Evolutionary conservation across 2,113 vertebrate genomes (phyloP), one percentile per base, ranked within the genome.

Genomic region (Dascyllus trimaculatus): DNA sequence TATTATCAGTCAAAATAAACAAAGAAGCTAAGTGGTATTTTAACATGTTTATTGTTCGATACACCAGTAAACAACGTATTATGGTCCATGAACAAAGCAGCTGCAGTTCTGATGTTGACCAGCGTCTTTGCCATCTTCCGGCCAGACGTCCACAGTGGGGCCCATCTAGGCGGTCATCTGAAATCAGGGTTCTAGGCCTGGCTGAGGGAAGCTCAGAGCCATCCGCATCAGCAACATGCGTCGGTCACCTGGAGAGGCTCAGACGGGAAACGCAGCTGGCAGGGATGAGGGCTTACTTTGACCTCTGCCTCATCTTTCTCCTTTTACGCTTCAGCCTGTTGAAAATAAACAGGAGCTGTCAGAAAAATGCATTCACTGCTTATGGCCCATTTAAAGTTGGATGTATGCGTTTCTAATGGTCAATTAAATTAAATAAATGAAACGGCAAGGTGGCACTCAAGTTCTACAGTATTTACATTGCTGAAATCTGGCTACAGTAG

Each of bases 291-390:
- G 85, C 82, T 94, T 96, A 98, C 94, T 98, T 98, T 51, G 97
- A 97, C 96, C 97, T 97, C 92, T 98, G 97, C 94, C 97, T 96
- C 97, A 98, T 98, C 97, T 97, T 98, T 91, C 97, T 89, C 90
- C 97, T 97, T 93, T 98, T 98, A 90, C 96, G 97, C 96, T 98
- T 98, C 96, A 98, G 96, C 91, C 97, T 98, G 62, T 62, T 22
- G 2, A 25, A 54, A 58, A 35, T 1, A 25, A 66, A 66, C 0
- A 0, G 1, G 7, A 75, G 7, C 6, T 0, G 11, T 82, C 9
- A 71, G 4, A 9, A 64, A 71, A 21, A 40, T 0, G 18, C 40
- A 43, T 15, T 15, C 0, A 14, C 5, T 38, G 10, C 1, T 45
- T 10, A 19, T 2, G 14, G 10, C 1, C 18, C 29, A 49, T 24